A percentile compares a stretch with the other conserved stretches of the same genome.
phyloP scores from a whole-genome alignment of 2,888 invertebrate genomes.

The Pheosia gnoma region DNA sequence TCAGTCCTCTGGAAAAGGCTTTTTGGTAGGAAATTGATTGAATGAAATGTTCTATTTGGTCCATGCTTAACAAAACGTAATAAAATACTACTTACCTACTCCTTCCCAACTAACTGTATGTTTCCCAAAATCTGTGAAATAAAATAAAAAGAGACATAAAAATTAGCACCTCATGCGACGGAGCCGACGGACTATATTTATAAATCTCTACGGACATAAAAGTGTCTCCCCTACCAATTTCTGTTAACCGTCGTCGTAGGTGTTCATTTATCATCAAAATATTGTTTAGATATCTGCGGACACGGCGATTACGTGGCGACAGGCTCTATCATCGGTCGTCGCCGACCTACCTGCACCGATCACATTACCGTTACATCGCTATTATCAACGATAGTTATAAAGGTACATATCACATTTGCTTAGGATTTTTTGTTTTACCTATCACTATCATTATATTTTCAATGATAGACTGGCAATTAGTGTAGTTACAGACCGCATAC shows the following conservation, averaged over 20 bases:
- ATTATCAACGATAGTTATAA: not conserved
- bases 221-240: constrained; percentile 10
- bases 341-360: constrained; percentile 42
- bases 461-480: too few relatives aligned
- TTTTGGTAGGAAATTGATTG: too few relatives aligned
- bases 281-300: constrained; percentile 40
- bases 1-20: too few relatives aligned
- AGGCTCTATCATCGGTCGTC: constrained; percentile 45
- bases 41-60: too few relatives aligned
- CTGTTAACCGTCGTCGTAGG: constrained; percentile 14
- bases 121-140: too few relatives aligned
- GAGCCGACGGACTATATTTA: not conserved
- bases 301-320: constrained; percentile 64
- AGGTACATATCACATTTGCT: too few relatives aligned
- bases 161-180: not conserved
- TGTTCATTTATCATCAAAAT: constrained; percentile 36
- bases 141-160: not conserved
- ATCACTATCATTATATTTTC: too few relatives aligned
- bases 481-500: too few relatives aligned
- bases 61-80: too few relatives aligned
- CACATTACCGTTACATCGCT: constrained; percentile 14
- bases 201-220: not conserved
- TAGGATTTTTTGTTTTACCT: too few relatives aligned
- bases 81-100: too few relatives aligned
- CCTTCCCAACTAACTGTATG: too few relatives aligned